Conservation (phyloP, 2,888 invertebrate species). For the Andrena hattorfiana region DNA sequence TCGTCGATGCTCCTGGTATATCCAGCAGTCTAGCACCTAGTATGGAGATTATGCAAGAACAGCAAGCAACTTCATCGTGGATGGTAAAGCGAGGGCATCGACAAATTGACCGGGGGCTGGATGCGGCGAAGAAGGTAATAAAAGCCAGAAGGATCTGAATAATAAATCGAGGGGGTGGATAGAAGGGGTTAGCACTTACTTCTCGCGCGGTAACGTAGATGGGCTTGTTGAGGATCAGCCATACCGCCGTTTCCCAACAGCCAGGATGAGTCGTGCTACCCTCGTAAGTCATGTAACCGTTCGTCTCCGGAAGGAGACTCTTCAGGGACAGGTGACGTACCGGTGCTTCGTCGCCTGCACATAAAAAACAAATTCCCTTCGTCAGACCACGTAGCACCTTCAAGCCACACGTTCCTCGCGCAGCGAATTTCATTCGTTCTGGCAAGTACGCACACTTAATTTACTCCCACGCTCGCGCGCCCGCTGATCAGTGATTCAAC, state of each 20-base stretch:
- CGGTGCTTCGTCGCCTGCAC: constrained; percentile 91
- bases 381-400: neutral
- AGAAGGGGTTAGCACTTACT: constrained; percentile 86
- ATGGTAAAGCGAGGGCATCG: neutral
- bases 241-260: constrained; percentile 99
- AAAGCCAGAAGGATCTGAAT: constrained; percentile 14
- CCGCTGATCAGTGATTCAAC: too few species aligned
- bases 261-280: constrained; percentile 99
- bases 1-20: too few species aligned
- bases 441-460: too few species aligned
- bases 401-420: too few species aligned
- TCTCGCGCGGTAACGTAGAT: constrained; percentile 98
- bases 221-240: constrained; percentile 99
- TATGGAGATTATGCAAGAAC: too few species aligned
- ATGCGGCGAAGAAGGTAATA: neutral
- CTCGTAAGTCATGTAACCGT: constrained; percentile 98
- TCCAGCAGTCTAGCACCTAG: too few species aligned
- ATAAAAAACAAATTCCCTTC: constrained; percentile 18
- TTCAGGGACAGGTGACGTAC: constrained; percentile 94
- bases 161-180: constrained; percentile 6
- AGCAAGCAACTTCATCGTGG: neutral
- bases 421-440: too few species aligned
- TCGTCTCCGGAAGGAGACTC: constrained; percentile 95
- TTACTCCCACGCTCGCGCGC: too few species aligned
- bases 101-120: neutral